phyloP scores from a whole-genome alignment of 2,797 vertebrate species.

The Carduelis carduelis region DNA sequence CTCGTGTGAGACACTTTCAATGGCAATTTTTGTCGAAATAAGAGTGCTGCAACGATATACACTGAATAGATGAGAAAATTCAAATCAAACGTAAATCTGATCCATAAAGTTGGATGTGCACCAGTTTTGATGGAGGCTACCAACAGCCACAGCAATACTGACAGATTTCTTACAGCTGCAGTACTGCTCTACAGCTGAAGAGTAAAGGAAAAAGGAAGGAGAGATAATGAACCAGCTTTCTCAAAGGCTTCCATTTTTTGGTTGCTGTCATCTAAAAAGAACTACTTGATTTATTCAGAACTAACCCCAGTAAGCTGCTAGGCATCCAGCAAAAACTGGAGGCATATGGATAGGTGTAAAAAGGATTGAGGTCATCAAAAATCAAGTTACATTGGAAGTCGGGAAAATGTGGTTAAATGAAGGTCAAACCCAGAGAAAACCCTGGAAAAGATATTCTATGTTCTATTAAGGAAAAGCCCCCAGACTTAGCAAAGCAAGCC shows the following conservation, averaged over 20 bases:
- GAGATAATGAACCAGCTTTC: neutral
- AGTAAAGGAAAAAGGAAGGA: neutral
- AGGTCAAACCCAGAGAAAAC: neutral
- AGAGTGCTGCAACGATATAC: neutral
- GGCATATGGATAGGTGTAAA: neutral
- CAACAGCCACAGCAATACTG: neutral
- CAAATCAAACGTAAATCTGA: neutral
- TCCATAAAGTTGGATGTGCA: neutral
- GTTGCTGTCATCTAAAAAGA: neutral
- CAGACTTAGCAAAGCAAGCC: neutral
- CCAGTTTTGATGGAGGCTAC: neutral
- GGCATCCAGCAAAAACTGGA: neutral
- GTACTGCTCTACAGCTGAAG: neutral
- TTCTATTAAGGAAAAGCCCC: neutral
- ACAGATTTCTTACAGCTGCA: neutral
- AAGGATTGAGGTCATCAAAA: neutral
- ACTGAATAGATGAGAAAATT: neutral
- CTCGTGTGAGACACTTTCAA: neutral
- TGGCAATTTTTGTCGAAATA: neutral
- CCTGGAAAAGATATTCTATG: neutral
- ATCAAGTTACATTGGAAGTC: neutral
- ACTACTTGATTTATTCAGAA: neutral
- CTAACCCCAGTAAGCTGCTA: neutral
- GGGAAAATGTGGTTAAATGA: neutral
- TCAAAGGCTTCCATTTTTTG: neutral